Conservation (phyloP, 2,888 invertebrate species). For the Andrena camellia region DNA sequence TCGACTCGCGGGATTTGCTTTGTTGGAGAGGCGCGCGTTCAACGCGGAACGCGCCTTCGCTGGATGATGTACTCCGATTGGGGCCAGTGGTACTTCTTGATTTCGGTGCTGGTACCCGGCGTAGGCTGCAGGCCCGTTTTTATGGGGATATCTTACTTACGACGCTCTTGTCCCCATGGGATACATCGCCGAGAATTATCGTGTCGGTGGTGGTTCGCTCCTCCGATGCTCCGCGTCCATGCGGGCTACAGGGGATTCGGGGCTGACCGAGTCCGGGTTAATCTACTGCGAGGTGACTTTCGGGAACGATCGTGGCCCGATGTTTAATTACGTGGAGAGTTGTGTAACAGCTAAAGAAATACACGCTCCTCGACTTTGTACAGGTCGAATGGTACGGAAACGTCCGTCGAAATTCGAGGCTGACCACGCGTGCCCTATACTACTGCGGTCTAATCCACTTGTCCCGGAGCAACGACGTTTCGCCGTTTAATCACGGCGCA, state of each 20-base stretch:
- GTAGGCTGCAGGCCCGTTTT: not conserved
- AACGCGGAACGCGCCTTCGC: not conserved
- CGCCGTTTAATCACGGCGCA: constrained; percentile 15
- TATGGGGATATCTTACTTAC: constrained; percentile 41
- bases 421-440: not conserved
- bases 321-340: too few species aligned
- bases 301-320: too few species aligned
- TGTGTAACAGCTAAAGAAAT: too few species aligned
- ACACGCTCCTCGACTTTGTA: not conserved
- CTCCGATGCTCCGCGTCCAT: not conserved
- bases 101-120: not conserved
- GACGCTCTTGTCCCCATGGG: not conserved
- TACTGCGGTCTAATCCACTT: constrained; percentile 10
- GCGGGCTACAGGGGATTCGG: too few species aligned
- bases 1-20: constrained; percentile 53
- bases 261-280: constrained; percentile 6
- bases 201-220: not conserved
- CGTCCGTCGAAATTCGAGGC: not conserved
- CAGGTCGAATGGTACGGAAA: not conserved
- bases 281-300: constrained; percentile 2
- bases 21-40: constrained; percentile 16
- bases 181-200: constrained; percentile 10
- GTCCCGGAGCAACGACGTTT: not conserved
- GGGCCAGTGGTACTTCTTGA: not conserved
- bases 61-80: constrained; percentile 37